Conservation (phyloP, 2,888 invertebrate genomes). For the Sinopyrophorus schimmeli region DNA sequence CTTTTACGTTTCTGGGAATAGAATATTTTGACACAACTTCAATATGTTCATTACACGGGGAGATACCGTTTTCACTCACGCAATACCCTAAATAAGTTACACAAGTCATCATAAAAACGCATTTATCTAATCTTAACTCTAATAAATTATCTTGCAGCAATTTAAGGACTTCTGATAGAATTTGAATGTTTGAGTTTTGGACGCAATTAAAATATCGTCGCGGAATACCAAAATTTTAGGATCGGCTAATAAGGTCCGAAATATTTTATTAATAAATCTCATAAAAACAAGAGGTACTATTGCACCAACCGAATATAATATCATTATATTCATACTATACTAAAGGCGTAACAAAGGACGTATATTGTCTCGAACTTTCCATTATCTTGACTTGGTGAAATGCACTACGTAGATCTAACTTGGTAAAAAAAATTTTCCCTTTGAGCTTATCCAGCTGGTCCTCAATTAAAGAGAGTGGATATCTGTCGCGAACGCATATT, state of each 20-base stretch:
- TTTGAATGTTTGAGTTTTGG: conserved; percentile 1
- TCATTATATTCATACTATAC: no score
- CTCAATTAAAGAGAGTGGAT: no score
- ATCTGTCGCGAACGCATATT: no score
- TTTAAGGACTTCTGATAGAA: background rate
- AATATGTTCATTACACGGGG: background rate
- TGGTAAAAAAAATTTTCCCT: conserved; percentile 13
- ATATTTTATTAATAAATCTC: conserved; percentile 8
- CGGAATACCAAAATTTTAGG: conserved; percentile 21
- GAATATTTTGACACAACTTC: conserved; percentile 8
- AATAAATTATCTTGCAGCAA: background rate
- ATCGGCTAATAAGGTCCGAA: conserved; percentile 1
- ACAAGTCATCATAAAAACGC: background rate
- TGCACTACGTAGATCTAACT: conserved; percentile 15
- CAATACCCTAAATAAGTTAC: conserved; percentile 2
- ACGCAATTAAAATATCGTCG: conserved; percentile 34
- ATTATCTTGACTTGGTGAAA: no score
- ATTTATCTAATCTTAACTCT: conserved; percentile 5
- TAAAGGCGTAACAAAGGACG: no score
- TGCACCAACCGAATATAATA: no score
- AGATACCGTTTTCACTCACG: background rate
- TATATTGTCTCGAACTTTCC: no score
- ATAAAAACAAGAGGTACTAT: no score
- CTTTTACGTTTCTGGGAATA: conserved; percentile 4
- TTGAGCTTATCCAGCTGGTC: conserved; percentile 14